Evolutionary conservation across 2,797 vertebrate species (phyloP).

Genomic region (Squalus acanthias): DNA sequence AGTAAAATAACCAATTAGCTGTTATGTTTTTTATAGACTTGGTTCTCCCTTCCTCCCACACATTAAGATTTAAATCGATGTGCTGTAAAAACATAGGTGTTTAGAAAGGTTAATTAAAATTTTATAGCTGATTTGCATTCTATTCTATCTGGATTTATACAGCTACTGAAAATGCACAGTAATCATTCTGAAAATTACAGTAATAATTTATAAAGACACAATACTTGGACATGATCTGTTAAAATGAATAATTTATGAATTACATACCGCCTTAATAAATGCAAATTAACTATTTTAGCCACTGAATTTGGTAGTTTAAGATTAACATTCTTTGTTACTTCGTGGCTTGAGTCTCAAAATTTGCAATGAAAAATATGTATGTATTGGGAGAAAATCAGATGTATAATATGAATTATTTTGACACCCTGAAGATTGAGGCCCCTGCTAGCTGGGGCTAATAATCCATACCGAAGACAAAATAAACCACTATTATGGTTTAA

Average conservation of each 20-base stretch:
- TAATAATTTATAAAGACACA: slow-evolving; percentile 8
- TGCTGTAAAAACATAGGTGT: neutral
- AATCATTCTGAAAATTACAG: neutral
- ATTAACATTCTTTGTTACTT: neutral
- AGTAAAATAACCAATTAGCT: neutral
- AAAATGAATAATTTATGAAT: neutral
- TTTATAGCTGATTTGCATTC: neutral
- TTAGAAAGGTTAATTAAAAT: neutral
- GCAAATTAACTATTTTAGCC: neutral
- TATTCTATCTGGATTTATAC: neutral
- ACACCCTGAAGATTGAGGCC: neutral
- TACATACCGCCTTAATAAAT: neutral
- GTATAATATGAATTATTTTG: neutral
- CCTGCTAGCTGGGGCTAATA: neutral
- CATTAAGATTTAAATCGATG: neutral
- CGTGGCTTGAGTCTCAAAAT: neutral
- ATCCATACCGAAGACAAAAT: neutral
- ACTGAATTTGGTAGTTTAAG: neutral
- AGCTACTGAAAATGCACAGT: neutral
- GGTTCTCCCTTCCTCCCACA: neutral
- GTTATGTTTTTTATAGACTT: neutral
- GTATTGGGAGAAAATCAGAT: neutral
- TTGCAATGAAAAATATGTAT: neutral
- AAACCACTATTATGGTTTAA: neutral
- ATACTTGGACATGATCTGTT: neutral